Percentiles rank a stretch among this genome's conserved stretches.
Evolutionary conservation across 2,797 vertebrate genomes (phyloP).

Genomic region (Erethizon dorsatum): DNA sequence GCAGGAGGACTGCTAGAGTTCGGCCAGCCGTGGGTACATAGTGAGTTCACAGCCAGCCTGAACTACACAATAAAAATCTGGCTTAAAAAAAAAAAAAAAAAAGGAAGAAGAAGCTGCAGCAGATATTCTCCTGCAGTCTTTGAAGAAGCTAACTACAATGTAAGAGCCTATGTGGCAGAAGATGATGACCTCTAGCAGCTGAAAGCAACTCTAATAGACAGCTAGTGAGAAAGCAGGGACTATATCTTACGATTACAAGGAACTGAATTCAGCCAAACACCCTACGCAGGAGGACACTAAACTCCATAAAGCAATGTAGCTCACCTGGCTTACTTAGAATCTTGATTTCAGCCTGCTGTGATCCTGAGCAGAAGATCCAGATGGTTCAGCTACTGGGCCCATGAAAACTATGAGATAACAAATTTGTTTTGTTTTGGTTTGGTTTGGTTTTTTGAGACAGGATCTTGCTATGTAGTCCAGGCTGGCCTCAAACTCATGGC

Average conservation of each 20-base stretch:
- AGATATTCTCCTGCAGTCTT: neutral
- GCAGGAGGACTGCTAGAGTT: no score
- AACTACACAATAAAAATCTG: no score
- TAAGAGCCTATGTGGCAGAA: neutral
- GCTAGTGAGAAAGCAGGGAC: neutral
- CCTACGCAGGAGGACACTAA: neutral
- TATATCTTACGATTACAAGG: neutral
- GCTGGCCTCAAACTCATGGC: neutral
- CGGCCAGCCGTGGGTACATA: no score
- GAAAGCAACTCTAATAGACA: neutral
- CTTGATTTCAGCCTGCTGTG: neutral
- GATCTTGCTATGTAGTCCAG: neutral
- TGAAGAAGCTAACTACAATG: neutral
- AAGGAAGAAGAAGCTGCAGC: neutral
- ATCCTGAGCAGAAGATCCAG: neutral
- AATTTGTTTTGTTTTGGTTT: neutral
- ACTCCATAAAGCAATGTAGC: neutral
- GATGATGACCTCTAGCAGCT: neutral
- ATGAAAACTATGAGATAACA: neutral
- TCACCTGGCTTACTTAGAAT: neutral
- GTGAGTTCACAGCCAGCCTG: no score
- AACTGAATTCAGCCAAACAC: conserved; percentile 4
- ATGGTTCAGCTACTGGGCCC: neutral
- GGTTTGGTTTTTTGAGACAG: neutral
- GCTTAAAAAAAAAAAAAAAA: no score